Evolutionary conservation across 1,140 invertebrate species (phyloP).

Genomic region (Choristoneura fumiferana): DNA sequence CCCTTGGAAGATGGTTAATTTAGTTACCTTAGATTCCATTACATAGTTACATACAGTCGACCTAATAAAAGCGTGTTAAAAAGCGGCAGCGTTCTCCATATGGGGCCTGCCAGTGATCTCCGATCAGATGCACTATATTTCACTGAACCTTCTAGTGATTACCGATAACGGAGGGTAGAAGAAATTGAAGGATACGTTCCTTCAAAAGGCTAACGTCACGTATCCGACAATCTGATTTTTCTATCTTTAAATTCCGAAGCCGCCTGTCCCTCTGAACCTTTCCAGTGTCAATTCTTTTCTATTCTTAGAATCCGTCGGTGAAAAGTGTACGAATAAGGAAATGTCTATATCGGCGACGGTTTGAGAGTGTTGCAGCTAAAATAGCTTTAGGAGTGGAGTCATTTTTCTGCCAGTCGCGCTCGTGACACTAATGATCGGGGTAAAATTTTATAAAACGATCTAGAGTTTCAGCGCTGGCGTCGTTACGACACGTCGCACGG

Average conservation of each 20-base stretch:
- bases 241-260: conserved; percentile 8
- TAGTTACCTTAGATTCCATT: no score
- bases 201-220: not conserved
- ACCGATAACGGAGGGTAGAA: not conserved
- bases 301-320: conserved; percentile 15
- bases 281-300: conserved; percentile 14
- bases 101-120: no score
- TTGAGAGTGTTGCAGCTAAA: not conserved
- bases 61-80: no score
- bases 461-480: not conserved
- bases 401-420: conserved; percentile 8
- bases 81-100: no score
- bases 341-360: not conserved
- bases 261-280: not conserved
- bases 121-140: conserved; percentile 9
- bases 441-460: conserved; percentile 7
- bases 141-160: not conserved
- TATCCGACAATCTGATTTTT: not conserved
- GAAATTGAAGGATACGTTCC: not conserved
- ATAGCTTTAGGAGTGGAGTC: not conserved
- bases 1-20: no score
- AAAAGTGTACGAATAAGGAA: conserved; percentile 2
- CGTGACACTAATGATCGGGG: conserved; percentile 11
- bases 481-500: not conserved
- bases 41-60: no score